These are phyloP conservation scores for Drosophila rellima DNA, from an alignment of 2,888 invertebrate genomes.

Conservation along the genomic window DNA sequence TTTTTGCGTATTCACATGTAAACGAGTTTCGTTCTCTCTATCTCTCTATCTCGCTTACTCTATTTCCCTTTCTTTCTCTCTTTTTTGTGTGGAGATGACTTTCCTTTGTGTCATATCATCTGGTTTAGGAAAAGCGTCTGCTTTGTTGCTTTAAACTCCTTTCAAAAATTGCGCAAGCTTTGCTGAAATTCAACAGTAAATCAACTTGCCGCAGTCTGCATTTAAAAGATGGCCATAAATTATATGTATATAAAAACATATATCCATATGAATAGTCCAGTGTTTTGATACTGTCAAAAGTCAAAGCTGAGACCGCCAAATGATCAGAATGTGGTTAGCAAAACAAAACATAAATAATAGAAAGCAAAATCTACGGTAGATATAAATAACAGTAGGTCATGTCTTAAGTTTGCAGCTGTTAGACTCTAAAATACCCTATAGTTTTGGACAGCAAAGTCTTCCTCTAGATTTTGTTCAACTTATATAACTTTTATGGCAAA, in stretches of 20 bases:
- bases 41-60: not conserved
- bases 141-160: constrained; percentile 32
- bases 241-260: constrained; percentile 23
- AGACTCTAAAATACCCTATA: not conserved
- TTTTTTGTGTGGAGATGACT: not conserved
- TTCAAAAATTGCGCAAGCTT: constrained; percentile 34
- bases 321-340: constrained; percentile 36
- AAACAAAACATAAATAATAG: constrained; percentile 57
- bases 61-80: not conserved
- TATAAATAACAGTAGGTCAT: constrained; percentile 11
- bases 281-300: constrained; percentile 49
- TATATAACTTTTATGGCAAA: not conserved
- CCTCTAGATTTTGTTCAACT: not conserved
- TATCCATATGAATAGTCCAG: constrained; percentile 14
- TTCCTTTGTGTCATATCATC: constrained; percentile 8
- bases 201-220: constrained; percentile 35
- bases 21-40: constrained; percentile 32
- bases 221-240: constrained; percentile 50
- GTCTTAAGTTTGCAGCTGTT: not conserved
- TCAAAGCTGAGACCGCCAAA: constrained; percentile 20
- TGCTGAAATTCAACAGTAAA: constrained; percentile 47
- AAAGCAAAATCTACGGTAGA: constrained; percentile 9
- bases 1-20: constrained; percentile 42
- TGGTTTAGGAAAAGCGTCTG: constrained; percentile 9
- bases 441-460: not conserved